Base-by-base conservation (phyloP, 1,140 invertebrate species). In the Mylabris phalerata region DNA sequence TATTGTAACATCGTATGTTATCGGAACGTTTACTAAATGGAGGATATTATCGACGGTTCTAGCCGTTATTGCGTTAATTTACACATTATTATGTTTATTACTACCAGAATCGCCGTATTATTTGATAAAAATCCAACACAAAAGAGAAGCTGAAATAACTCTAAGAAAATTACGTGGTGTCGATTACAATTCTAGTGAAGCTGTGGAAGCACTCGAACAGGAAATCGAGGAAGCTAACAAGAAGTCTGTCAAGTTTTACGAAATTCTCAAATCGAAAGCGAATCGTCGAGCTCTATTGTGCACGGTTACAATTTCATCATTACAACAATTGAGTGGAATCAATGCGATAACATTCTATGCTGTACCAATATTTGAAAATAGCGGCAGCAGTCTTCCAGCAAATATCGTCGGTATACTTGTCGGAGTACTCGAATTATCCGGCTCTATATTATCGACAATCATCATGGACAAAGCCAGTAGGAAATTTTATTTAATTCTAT, bases 281-380 rank as follows among this genome's bases (percentile, higher is more conserved):
- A 42, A 42, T 10, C 9, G 9, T n/a, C 4, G 9, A 13, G 45
- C 45, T 5, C 3, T 47, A 47, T 4, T 47, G 7, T 47, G 9
- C 9, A 24, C 9, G 11, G 11, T 39, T 38, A 19, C 10, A 10
- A 49, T 54, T n/a, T 5, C 24, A 7, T 54, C 50, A 51, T 47
- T 65, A 4, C 64, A 61, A 9, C 32, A 62, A 3, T 52, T 44
- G 10, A 19, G 11, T 3, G 50, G 50, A 25, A 52, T 52, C 9
- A 52, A 43, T 26, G 50, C 41, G 5, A 25, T 52, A 3, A 40
- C 39, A 2, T 41, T 24, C 19, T 51, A 51, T 42, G 83, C 88
- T 61, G 81, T 84, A 39, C 77, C 75, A 1, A 92, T 89, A 66
- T 92, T 89, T 65, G 62, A 74, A 2, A 32, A 32, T 32, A 32